phyloP scores from a whole-genome alignment of 1,140 invertebrate genomes.

The Parasteatoda tepidariorum region DNA sequence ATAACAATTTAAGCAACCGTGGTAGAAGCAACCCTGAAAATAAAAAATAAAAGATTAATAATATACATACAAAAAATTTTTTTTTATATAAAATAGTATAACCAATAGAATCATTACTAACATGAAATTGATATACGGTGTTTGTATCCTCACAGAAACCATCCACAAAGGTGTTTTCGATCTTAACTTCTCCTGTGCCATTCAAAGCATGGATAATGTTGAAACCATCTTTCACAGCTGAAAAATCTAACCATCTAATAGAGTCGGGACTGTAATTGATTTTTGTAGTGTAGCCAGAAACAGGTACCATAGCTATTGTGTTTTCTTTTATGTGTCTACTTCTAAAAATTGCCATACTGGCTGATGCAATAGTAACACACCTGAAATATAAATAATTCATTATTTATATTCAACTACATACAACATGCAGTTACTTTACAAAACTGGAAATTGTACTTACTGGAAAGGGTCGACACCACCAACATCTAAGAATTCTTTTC shows the following conservation, averaged over 20 bases:
- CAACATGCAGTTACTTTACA: too few relatives aligned
- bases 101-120: not conserved
- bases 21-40: not conserved
- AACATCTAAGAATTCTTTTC: too few relatives aligned
- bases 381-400: not conserved
- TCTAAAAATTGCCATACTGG: slow-evolving; percentile 33
- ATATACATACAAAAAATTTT: too few relatives aligned
- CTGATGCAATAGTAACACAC: slow-evolving; percentile 26
- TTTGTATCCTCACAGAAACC: not conserved
- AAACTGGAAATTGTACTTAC: too few relatives aligned
- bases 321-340: not conserved
- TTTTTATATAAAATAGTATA: not conserved
- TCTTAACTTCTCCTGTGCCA: not conserved
- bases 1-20: not conserved
- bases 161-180: not conserved
- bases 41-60: not conserved
- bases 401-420: not conserved
- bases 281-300: not conserved
- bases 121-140: not conserved
- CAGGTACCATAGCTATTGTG: not conserved
- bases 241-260: not conserved
- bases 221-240: not conserved
- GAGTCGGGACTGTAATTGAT: not conserved
- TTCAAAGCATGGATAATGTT: too few relatives aligned
- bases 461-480: too few relatives aligned